phyloP scores from a whole-genome alignment of 2,888 invertebrate genomes.

The Gymnocheta viridis region DNA sequence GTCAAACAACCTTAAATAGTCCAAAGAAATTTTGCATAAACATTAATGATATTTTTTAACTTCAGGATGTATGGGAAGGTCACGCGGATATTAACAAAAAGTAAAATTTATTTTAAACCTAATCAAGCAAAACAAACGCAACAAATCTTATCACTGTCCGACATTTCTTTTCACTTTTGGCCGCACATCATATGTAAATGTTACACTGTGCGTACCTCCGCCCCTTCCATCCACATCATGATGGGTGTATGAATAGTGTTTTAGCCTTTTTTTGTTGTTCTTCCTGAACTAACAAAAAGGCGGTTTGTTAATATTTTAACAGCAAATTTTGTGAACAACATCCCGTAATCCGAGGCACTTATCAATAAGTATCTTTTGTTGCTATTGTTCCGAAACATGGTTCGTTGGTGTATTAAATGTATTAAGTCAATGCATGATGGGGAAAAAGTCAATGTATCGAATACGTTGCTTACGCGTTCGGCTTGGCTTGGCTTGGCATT shows the following conservation, averaged over 20 bases:
- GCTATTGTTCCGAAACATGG: slow-evolving; percentile 28
- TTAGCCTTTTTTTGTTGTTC: slow-evolving; percentile 31
- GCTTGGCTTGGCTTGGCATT: slow-evolving; percentile 34
- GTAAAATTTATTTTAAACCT: too few species aligned
- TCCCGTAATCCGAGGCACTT: slow-evolving; percentile 62
- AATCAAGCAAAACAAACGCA: too few species aligned
- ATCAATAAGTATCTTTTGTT: slow-evolving; percentile 65
- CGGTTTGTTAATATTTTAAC: slow-evolving; percentile 64
- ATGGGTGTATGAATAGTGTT: background rate
- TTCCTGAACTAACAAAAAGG: slow-evolving; percentile 43
- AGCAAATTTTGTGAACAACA: slow-evolving; percentile 63
- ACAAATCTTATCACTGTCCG: too few species aligned
- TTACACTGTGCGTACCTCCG: too few species aligned
- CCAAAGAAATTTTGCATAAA: too few species aligned
- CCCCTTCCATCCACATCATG: background rate
- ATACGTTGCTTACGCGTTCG: slow-evolving; percentile 22
- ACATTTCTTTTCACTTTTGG: too few species aligned
- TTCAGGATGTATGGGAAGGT: too few species aligned
- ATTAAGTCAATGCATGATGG: slow-evolving; percentile 31
- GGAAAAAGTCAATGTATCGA: slow-evolving; percentile 29
- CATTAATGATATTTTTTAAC: too few species aligned
- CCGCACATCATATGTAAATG: too few species aligned
- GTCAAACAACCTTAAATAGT: too few species aligned
- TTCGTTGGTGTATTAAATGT: slow-evolving; percentile 30
- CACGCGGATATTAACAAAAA: too few species aligned